Evolutionary conservation across 2,797 vertebrate genomes (phyloP), one percentile per base, ranked within the genome.

Genomic region (Pangasius djambal): DNA sequence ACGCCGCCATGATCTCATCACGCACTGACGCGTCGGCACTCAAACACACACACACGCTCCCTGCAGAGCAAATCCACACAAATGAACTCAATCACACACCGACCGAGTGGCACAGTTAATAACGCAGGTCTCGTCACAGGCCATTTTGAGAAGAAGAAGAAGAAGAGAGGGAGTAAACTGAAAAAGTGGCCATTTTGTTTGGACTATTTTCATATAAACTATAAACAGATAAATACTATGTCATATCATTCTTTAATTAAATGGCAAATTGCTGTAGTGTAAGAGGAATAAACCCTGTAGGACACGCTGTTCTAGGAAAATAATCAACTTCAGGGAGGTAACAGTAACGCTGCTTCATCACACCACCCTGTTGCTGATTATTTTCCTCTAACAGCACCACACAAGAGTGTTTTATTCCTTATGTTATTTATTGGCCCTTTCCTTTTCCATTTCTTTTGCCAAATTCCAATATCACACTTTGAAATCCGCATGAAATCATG

Each of bases 1-100:
- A 96, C 90, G 91, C 90, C 0, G 93, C 95, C 92, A 93, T 92
- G 87, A 97, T 94, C 92, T 97, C 94, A 84, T 96, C 95, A 85
- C 20, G 83, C 0, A 93, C 92, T 7, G 94, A 93, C 0, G 93
- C 94, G 1, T 93, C 91, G 10, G 92, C 88, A 31, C 93, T 92
- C 92, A 96, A 91, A 93, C 96, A 96, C 81, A 97, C 95, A 84
- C 91, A 91, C 0, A 97, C 90, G 4, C 90, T 89, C 0, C 94
- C 96, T 97, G 78, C 28, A 1, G 63, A 72, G 48, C 75, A 37
- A 28, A 89, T 69, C 4, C 90, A 28, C 3, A 22, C 28, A 15
- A 0, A 69, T 69, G n/a, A 69, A 34, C 6, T 7, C n/a, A 2
- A 34, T 69, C 6, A 22, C 70, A 22, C 74, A 25, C 18, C 22